Evolutionary conservation across 1,140 invertebrate species (phyloP).

Genomic region (Drosophila truncata): DNA sequence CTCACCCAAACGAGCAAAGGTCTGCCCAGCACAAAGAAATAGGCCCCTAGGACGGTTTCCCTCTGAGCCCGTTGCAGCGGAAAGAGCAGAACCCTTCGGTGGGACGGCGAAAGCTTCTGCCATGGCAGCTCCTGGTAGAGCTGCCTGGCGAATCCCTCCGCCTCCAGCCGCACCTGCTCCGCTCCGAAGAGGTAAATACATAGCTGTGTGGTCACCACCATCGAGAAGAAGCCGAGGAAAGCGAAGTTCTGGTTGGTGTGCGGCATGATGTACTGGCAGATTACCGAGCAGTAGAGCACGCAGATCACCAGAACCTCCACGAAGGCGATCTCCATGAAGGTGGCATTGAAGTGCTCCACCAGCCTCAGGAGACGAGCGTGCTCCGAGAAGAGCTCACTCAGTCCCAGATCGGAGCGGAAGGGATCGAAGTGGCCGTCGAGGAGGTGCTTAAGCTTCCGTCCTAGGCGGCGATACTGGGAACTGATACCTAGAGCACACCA

Average conservation of each 20-base stretch:
- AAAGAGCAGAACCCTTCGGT: constrained; percentile 40
- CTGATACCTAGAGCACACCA: constrained; percentile 61
- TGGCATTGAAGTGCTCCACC: constrained; percentile 40
- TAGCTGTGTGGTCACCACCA: constrained; percentile 65
- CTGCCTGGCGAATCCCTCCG: constrained; percentile 26
- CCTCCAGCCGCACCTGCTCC: constrained; percentile 61
- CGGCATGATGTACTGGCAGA: constrained; percentile 66
- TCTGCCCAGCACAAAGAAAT: constrained; percentile 56
- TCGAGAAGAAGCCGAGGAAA: constrained; percentile 64
- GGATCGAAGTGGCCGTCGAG: not conserved
- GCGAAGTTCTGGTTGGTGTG: constrained; percentile 61
- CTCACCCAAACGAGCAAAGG: constrained; percentile 63
- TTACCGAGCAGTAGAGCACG: constrained; percentile 60
- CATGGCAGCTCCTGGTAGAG: constrained; percentile 53
- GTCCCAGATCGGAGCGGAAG: constrained; percentile 5
- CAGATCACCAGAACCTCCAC: constrained; percentile 63
- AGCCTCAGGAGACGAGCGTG: constrained; percentile 40
- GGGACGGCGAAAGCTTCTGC: constrained; percentile 25
- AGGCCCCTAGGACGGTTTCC: constrained; percentile 44
- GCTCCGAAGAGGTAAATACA: constrained; percentile 63
- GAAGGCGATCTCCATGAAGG: constrained; percentile 55
- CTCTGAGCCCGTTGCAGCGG: constrained; percentile 50
- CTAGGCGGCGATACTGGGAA: constrained; percentile 55
- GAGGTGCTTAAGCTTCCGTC: constrained; percentile 13
- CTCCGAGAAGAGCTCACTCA: constrained; percentile 34